Percentiles rank a stretch among this genome's conserved stretches.
phyloP scores from a whole-genome alignment of 2,888 invertebrate genomes.

The Antheraea assamensis region DNA sequence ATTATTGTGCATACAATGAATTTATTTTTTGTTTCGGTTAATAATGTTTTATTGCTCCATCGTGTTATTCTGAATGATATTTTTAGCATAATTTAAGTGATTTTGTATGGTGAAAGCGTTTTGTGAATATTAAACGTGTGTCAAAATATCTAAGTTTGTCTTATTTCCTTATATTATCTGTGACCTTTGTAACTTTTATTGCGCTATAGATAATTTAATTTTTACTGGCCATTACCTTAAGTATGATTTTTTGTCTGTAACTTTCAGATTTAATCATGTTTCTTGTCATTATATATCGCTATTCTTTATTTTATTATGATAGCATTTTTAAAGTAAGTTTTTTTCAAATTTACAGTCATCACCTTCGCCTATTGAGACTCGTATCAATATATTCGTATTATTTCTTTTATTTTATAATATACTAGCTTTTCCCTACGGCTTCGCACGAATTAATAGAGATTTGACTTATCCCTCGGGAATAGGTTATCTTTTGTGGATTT shows the following conservation, averaged over 20 bases:
- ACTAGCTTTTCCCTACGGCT: too few relatives aligned
- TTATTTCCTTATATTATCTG: constrained; percentile 19
- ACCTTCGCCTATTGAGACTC: background rate
- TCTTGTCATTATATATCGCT: background rate
- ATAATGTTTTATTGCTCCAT: constrained; percentile 57
- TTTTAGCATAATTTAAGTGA: constrained; percentile 27
- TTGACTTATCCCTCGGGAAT: too few relatives aligned
- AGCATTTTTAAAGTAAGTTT: background rate
- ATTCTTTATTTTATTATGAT: background rate
- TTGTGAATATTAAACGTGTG: constrained; percentile 37
- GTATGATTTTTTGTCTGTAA: constrained; percentile 6
- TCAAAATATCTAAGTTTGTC: constrained; percentile 33
- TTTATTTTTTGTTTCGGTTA: constrained; percentile 46
- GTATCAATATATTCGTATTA: too few relatives aligned
- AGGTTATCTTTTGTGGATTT: too few relatives aligned
- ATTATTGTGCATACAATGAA: constrained; percentile 46
- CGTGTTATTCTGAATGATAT: constrained; percentile 47
- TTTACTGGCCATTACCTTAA: constrained; percentile 15
- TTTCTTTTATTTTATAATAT: too few relatives aligned
- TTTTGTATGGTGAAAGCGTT: constrained; percentile 32
- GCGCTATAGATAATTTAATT: constrained; percentile 20
- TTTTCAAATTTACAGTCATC: background rate
- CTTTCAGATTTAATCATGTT: background rate
- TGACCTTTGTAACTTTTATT: constrained; percentile 30
- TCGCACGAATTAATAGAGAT: too few relatives aligned